Conservation (phyloP, 2,113 vertebrate species). For the Dendrocopos noguchii region DNA sequence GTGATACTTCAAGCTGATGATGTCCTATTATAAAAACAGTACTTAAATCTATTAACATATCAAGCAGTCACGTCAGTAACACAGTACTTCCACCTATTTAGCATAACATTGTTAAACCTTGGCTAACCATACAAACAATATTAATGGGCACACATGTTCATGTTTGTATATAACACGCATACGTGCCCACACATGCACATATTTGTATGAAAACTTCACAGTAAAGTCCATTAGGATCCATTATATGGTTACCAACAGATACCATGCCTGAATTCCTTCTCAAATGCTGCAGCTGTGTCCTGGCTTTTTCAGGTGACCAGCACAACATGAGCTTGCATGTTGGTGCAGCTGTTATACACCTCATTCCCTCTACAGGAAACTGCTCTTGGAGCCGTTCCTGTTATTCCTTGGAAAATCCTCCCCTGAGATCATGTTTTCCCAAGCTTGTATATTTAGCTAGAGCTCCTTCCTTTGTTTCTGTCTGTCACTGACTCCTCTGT, state of each 20-base stretch:
- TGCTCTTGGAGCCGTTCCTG: neutral
- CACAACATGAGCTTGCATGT: neutral
- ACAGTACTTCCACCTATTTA: neutral
- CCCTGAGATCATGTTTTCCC: neutral
- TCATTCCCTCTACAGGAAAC: neutral
- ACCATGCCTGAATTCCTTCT: neutral
- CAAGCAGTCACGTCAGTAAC: neutral
- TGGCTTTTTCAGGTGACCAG: neutral
- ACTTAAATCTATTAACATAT: neutral
- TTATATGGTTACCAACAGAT: neutral
- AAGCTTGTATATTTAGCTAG: neutral
- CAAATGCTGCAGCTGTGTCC: neutral
- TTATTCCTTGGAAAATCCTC: neutral
- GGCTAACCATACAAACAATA: neutral
- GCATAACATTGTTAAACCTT: neutral
- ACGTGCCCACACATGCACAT: neutral
- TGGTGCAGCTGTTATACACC: neutral
- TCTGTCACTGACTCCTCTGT: neutral
- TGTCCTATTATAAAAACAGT: neutral
- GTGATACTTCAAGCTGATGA: neutral
- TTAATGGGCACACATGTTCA: rapidly evolving
- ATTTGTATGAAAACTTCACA: neutral
- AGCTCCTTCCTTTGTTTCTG: neutral
- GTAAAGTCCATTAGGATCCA: neutral
- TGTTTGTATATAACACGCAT: rapidly evolving